Base-by-base conservation (phyloP, 2,888 invertebrate species). In the Pinctada fucata region DNA sequence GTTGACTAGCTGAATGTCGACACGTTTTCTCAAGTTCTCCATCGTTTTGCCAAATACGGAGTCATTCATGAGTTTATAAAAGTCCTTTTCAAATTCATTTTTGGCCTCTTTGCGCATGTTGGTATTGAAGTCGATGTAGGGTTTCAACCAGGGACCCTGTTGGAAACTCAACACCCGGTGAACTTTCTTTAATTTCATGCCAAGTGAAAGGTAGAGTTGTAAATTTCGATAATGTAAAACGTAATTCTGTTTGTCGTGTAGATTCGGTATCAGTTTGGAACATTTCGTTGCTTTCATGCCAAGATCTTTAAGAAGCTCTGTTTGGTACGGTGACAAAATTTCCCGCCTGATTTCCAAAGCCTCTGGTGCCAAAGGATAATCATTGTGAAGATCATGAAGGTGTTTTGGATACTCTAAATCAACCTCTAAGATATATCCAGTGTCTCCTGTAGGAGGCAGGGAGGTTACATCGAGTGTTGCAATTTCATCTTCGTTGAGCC, bases 1-100 rank as follows among this genome's bases (percentile, higher is more conserved):
- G 48, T 78, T 52, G n/a, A 73, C 67, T 2, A 78, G 64, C 52
- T 72, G 47, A 31, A 79, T 48, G 45, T 91, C 88, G 8, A 88
- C 83, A 67, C 88, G 82, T 64, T 92, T 92, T n/a, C 90, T 80
- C 6, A 92, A 89, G 87, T 93, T 93, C 84, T 93, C 92, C 89
- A 93, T 92, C 0, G 91, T 91, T 87, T 93, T 93, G 2, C 90
- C 90, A 82, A 88, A 91, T 13, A 90, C 86, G 13, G 85, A 79
- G 45, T 72, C 47, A 63, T 72, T 72, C 63, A 66, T 66, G 16
- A 50, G 50, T 79, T 76, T 70, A 81, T 82, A 81, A 77, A 93
- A 89, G 81, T 88, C 65, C 50, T 31, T 51, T 49, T 66, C 66
- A 65, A 51, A 75, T 47, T 58, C 75, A 49, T 78, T 72, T 45